Conservation (phyloP, 2,797 vertebrate genomes). For the Taenioides sp. region DNA sequence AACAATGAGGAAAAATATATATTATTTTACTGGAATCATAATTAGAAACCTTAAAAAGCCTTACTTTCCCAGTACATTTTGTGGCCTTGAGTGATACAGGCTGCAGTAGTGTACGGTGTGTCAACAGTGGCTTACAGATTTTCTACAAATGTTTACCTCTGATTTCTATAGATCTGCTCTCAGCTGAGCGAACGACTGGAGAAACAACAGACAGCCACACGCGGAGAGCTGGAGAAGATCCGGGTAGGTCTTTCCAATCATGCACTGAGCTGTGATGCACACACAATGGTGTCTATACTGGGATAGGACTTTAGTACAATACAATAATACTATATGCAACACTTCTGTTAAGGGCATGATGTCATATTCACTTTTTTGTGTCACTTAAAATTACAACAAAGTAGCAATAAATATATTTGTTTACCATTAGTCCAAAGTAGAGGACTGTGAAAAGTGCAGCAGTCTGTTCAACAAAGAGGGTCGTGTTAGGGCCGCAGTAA, state of each 20-base stretch:
- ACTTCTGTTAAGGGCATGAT: too few species aligned
- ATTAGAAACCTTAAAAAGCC: too few species aligned
- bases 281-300: too few species aligned
- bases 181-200: conserved; percentile 96
- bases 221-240: conserved; percentile 95
- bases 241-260: conserved; percentile 79
- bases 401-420: too few species aligned
- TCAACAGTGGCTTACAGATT: background rate
- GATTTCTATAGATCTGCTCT: conserved; percentile 89
- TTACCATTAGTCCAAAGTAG: conserved; percentile 86
- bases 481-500: conserved; percentile 77
- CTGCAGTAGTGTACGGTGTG: background rate
- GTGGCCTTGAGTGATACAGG: too few species aligned
- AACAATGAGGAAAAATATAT: too few species aligned
- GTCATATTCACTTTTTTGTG: too few species aligned
- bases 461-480: conserved; percentile 95
- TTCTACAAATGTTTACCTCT: conserved; percentile 5
- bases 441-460: conserved; percentile 93
- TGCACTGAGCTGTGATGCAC: background rate
- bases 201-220: conserved; percentile 93
- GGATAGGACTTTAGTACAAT: background rate
- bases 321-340: background rate
- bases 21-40: too few species aligned
- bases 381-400: too few species aligned
- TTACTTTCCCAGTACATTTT: too few species aligned